Conservation (phyloP, 2,888 invertebrate species). For the Vanessa cardui region DNA sequence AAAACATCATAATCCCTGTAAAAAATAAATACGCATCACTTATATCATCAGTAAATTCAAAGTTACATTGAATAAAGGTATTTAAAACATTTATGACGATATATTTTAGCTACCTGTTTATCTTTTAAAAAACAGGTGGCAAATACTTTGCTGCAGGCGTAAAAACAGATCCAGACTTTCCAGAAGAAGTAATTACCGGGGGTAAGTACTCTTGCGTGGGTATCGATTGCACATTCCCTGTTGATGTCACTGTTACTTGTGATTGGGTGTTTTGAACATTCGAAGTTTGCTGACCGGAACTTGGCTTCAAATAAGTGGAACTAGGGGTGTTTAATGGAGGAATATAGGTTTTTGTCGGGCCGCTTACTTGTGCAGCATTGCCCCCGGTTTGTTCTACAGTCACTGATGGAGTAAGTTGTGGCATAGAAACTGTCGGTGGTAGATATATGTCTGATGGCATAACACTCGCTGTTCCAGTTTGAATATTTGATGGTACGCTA, state of each 20-base stretch:
- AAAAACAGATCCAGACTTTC: constrained; percentile 43
- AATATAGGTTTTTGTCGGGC: constrained; percentile 17
- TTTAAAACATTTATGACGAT: too few relatives aligned
- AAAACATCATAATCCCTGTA: not conserved
- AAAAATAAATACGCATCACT: not conserved
- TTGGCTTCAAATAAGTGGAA: constrained; percentile 47
- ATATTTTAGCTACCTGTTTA: too few relatives aligned
- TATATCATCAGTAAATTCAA: too few relatives aligned
- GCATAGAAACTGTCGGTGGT: constrained; percentile 45
- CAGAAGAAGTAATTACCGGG: constrained; percentile 43
- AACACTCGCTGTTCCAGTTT: constrained; percentile 29
- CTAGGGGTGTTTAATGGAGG: constrained; percentile 40
- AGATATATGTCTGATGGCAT: constrained; percentile 50
- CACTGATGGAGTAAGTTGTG: constrained; percentile 20
- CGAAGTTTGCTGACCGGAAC: constrained; percentile 29
- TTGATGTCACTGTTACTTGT: constrained; percentile 19
- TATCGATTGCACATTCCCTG: constrained; percentile 23
- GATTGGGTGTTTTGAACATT: constrained; percentile 27
- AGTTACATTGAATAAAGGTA: too few relatives aligned
- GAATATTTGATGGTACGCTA: constrained; percentile 40
- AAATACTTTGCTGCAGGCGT: constrained; percentile 66
- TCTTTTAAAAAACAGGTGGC: constrained; percentile 56
- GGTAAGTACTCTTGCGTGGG: constrained; percentile 51
- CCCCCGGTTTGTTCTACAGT: constrained; percentile 28
- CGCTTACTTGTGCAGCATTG: constrained; percentile 28